phyloP scores from a whole-genome alignment of 2,888 invertebrate species.

The Drosophila kambysellisi region DNA sequence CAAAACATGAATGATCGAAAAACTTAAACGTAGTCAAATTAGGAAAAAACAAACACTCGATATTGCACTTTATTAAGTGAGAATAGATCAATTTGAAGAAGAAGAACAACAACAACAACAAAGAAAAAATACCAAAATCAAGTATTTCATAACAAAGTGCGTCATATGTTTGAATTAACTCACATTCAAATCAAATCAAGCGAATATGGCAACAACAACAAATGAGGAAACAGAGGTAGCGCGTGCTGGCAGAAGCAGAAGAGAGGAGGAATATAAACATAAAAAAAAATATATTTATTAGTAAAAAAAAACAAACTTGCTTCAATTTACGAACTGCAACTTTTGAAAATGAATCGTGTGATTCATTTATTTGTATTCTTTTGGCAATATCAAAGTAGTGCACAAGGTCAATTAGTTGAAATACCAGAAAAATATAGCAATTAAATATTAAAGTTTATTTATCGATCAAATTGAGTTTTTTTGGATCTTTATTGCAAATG shows the following conservation, averaged over 20 bases:
- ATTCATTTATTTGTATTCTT: constrained; percentile 31
- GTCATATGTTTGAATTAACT: constrained; percentile 62
- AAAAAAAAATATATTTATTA: too few relatives aligned
- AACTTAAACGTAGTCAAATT: not conserved
- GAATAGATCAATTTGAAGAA: not conserved
- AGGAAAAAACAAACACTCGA: not conserved
- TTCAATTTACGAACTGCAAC: constrained; percentile 44
- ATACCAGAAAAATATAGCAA: constrained; percentile 69
- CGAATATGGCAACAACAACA: constrained; percentile 29
- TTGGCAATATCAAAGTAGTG: constrained; percentile 68
- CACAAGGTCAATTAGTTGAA: constrained; percentile 78
- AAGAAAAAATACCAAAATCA: constrained; percentile 5
- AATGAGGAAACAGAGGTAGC: constrained; percentile 5
- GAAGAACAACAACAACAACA: not conserved
- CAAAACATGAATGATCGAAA: not conserved
- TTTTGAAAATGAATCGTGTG: constrained; percentile 58
- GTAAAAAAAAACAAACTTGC: not conserved
- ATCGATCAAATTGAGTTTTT: constrained; percentile 13
- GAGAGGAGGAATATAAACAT: not conserved
- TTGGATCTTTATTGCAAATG: constrained; percentile 13
- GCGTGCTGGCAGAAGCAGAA: not conserved
- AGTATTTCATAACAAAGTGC: constrained; percentile 49
- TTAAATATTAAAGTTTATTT: constrained; percentile 46
- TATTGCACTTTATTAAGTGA: constrained; percentile 11
- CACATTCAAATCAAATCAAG: constrained; percentile 56